Evolutionary conservation across 1,140 invertebrate species (phyloP).

Genomic region (Zaprionus ornatus): DNA sequence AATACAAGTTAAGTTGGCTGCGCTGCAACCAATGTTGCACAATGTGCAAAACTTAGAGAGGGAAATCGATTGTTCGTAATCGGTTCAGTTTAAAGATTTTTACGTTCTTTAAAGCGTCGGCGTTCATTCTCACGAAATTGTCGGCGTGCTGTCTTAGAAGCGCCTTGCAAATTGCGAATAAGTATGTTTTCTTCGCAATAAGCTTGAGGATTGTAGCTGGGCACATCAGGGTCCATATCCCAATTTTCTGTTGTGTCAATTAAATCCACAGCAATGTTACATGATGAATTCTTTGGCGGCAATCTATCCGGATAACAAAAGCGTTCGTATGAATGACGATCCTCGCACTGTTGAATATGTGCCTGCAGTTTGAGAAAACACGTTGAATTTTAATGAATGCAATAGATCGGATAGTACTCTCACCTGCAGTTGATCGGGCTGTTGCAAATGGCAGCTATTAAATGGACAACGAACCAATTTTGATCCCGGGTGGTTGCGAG

Average conservation of each 20-base stretch:
- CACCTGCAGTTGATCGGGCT: slow-evolving; percentile 27
- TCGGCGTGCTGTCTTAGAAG: not conserved
- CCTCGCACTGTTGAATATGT: slow-evolving; percentile 23
- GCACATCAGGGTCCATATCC: slow-evolving; percentile 45
- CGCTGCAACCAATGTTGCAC: too few relatives aligned
- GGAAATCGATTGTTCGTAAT: too few relatives aligned
- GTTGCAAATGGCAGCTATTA: slow-evolving; percentile 29
- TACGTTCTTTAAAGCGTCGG: slow-evolving; percentile 2
- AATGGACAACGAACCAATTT: slow-evolving; percentile 48
- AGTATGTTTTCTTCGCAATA: slow-evolving; percentile 27
- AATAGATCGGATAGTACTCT: not conserved
- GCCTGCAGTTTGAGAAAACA: not conserved
- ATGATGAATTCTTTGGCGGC: not conserved
- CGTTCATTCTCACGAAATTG: slow-evolving; percentile 38
- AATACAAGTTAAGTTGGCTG: too few relatives aligned
- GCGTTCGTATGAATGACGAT: not conserved
- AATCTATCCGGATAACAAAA: slow-evolving; percentile 20
- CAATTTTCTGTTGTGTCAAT: slow-evolving; percentile 40
- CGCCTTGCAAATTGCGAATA: slow-evolving; percentile 29
- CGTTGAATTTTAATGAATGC: not conserved
- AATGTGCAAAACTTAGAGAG: too few relatives aligned
- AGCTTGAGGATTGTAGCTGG: slow-evolving; percentile 39
- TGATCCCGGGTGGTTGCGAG: slow-evolving; percentile 24
- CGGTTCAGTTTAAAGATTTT: not conserved
- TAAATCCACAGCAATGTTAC: too few relatives aligned